A percentile compares a stretch with the other conserved stretches of the same genome.
Evolutionary conservation across 2,888 invertebrate genomes (phyloP).

Genomic region (Dolichopus griseipennis): DNA sequence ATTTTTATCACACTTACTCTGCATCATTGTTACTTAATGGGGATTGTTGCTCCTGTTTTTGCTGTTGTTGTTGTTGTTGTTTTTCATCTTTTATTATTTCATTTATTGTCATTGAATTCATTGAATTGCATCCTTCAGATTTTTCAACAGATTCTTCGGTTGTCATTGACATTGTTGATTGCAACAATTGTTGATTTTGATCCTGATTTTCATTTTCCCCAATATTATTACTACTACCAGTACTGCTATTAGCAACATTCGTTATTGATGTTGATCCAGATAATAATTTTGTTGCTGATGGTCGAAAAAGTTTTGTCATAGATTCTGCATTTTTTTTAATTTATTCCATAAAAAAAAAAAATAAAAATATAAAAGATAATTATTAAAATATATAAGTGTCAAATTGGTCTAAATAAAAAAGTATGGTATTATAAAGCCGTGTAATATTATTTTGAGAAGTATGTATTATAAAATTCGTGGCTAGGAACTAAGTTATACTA

Average conservation of each 20-base stretch:
- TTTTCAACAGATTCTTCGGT: constrained; percentile 1
- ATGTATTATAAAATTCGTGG: no score
- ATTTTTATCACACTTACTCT: not conserved
- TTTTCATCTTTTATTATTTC: not conserved
- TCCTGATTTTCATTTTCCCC: not conserved
- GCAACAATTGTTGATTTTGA: not conserved
- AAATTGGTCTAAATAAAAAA: no score
- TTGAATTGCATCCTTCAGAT: not conserved
- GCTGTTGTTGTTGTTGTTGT: constrained; percentile 17
- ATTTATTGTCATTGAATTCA: not conserved
- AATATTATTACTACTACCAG: not conserved
- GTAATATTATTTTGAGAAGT: no score
- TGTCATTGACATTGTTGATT: not conserved
- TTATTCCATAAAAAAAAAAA: constrained; percentile 25
- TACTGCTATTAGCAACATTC: not conserved
- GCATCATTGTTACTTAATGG: constrained; percentile 7
- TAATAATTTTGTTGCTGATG: constrained; percentile 25
- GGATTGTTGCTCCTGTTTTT: constrained; percentile 14
- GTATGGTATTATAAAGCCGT: no score
- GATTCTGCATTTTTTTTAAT: constrained; percentile 29
- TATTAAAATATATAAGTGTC: constrained; percentile 11
- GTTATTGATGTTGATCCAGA: constrained; percentile 19
- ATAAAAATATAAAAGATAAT: constrained; percentile 17
- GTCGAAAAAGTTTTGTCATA: constrained; percentile 42
- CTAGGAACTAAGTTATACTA: no score